Evolutionary conservation across 1,140 invertebrate genomes (phyloP).

Genomic region (Aporrectodea caliginosa): DNA sequence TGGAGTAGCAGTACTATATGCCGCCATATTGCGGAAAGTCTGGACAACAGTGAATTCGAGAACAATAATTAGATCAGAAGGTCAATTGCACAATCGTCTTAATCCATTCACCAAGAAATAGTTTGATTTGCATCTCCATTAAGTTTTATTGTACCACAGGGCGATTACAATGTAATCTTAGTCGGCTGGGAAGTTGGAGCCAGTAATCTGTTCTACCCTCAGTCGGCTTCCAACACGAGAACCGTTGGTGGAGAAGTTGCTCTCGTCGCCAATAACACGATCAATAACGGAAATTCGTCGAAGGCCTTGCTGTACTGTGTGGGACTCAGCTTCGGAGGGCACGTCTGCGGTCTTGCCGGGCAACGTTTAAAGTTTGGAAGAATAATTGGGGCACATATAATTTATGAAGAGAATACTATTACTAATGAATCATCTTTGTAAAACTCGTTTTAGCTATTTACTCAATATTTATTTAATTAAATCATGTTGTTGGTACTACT

Average conservation of each 20-base stretch:
- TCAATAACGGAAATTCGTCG: neutral
- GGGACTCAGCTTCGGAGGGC: slow-evolving; percentile 51
- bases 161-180: slow-evolving; percentile 70
- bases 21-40: neutral
- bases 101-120: neutral
- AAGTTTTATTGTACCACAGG: too few relatives aligned
- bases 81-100: too few relatives aligned
- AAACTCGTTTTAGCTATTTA: too few relatives aligned
- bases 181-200: slow-evolving; percentile 32
- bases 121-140: neutral
- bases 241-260: slow-evolving; percentile 56
- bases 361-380: slow-evolving; percentile 64
- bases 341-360: slow-evolving; percentile 49
- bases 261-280: slow-evolving; percentile 11
- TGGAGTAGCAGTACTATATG: neutral
- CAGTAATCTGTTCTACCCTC: slow-evolving; percentile 56
- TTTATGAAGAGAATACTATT: too few relatives aligned
- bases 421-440: too few relatives aligned
- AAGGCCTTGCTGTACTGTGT: slow-evolving; percentile 40
- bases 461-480: too few relatives aligned
- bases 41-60: neutral
- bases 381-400: too few relatives aligned
- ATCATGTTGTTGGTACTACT: too few relatives aligned
- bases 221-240: slow-evolving; percentile 34
- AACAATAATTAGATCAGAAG: neutral